Evolutionary conservation across 2,113 vertebrate species (phyloP).

Genomic region (Trinectes maculatus): DNA sequence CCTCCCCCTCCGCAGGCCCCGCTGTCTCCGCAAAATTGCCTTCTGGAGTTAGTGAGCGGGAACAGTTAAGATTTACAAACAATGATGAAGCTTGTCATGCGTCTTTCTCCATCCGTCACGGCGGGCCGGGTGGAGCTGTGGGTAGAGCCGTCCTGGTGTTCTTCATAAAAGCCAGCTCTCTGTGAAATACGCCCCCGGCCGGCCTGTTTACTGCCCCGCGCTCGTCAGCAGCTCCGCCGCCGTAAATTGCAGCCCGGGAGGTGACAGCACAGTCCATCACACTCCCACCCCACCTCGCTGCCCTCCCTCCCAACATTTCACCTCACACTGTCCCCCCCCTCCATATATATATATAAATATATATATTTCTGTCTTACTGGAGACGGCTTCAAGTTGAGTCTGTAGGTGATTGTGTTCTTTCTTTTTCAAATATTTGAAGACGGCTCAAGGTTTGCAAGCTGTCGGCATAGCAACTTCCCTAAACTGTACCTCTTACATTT

Average conservation of each 20-base stretch:
- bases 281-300: conserved; percentile 60
- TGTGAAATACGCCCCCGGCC: conserved; percentile 99
- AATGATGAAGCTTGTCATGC: conserved; percentile 99
- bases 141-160: conserved; percentile 98
- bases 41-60: conserved; percentile 99
- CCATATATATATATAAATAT: conserved; percentile 7
- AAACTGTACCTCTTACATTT: not conserved
- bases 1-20: conserved; percentile 63
- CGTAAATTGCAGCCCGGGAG: conserved; percentile 96
- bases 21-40: conserved; percentile 99
- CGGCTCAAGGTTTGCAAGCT: conserved; percentile 56
- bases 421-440: conserved; percentile 31
- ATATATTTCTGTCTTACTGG: conserved; percentile 88
- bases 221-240: conserved; percentile 96
- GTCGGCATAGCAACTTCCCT: conserved; percentile 51
- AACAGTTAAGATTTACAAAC: conserved; percentile 99
- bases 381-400: conserved; percentile 84
- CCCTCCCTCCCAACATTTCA: conserved; percentile 67
- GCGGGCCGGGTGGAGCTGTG: conserved; percentile 85
- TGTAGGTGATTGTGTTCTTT: conserved; percentile 64
- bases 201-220: conserved; percentile 98
- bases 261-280: conserved; percentile 99
- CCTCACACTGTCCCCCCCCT: conserved; percentile 37
- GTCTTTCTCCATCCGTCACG: conserved; percentile 99
- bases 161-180: conserved; percentile 99